Evolutionary conservation across 2,797 vertebrate genomes (phyloP).

Genomic region (Gallinago solitaria): DNA sequence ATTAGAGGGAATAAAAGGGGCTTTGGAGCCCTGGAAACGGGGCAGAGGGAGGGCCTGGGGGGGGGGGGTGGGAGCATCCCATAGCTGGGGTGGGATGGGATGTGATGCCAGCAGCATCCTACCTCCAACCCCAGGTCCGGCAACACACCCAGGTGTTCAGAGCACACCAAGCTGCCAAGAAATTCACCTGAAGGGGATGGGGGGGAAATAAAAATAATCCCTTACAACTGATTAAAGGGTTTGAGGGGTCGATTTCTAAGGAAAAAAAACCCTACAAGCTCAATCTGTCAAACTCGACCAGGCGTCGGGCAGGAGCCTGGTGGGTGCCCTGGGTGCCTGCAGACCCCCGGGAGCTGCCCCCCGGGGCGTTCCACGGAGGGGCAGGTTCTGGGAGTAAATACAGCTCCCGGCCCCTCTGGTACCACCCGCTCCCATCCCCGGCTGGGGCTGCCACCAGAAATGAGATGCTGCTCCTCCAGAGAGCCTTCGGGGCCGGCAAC

Average conservation of each 20-base stretch:
- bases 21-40: not conserved
- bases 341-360: not conserved
- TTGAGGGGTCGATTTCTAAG: not conserved
- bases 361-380: not conserved
- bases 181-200: not conserved
- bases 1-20: not conserved
- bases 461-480: not conserved
- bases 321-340: not conserved
- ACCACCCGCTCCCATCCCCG: not conserved
- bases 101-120: not conserved
- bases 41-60: not conserved
- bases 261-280: not conserved
- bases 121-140: not conserved
- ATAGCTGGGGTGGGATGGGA: not conserved
- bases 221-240: not conserved
- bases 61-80: not conserved
- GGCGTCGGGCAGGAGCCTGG: not conserved
- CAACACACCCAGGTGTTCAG: not conserved
- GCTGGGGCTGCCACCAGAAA: conserved; percentile 10
- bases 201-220: not conserved
- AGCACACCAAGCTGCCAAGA: not conserved
- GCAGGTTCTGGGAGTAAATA: not conserved
- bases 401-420: not conserved
- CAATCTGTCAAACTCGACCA: conserved; percentile 11
- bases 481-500: not conserved